Evolutionary conservation across 2,113 vertebrate genomes (phyloP).

Genomic region (Salvelinus alpinus): DNA sequence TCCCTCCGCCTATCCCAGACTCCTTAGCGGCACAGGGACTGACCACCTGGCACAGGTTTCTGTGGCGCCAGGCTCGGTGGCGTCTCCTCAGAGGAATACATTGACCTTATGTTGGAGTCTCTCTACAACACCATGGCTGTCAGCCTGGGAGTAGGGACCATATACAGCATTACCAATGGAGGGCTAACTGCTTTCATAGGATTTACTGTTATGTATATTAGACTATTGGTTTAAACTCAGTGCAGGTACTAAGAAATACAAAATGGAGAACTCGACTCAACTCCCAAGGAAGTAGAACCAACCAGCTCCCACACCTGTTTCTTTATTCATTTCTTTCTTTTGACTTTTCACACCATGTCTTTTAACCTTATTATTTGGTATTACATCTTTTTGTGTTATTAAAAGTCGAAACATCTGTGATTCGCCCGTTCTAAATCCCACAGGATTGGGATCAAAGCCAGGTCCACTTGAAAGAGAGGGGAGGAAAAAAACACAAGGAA

Average conservation of each 20-base stretch:
- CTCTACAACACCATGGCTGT: neutral
- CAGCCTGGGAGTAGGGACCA: neutral
- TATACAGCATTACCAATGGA: neutral
- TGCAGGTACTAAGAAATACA: neutral
- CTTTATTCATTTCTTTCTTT: neutral
- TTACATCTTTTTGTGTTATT: conserved; percentile 21
- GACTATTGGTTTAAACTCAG: conserved; percentile 19
- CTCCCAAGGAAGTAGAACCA: neutral
- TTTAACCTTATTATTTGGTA: neutral
- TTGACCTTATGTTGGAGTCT: conserved; percentile 50
- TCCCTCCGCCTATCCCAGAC: conserved; percentile 22
- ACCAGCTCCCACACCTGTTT: neutral
- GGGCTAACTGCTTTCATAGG: conserved; percentile 8
- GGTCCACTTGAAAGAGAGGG: conserved; percentile 20
- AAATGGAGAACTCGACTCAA: neutral
- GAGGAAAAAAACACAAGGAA: neutral
- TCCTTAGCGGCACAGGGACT: conserved; percentile 13
- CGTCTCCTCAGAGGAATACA: conserved; percentile 8
- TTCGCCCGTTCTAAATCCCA: conserved; percentile 22
- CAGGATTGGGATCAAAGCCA: conserved; percentile 34
- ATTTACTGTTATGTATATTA: conserved; percentile 2
- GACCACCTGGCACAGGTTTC: conserved; percentile 32
- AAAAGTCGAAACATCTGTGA: neutral
- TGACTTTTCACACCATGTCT: conserved; percentile 6
- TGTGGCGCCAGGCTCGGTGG: conserved; percentile 22